Percentiles rank a stretch among this genome's conserved stretches.
Conservation (phyloP, 2,888 invertebrate genomes). For the Blera fallax region DNA sequence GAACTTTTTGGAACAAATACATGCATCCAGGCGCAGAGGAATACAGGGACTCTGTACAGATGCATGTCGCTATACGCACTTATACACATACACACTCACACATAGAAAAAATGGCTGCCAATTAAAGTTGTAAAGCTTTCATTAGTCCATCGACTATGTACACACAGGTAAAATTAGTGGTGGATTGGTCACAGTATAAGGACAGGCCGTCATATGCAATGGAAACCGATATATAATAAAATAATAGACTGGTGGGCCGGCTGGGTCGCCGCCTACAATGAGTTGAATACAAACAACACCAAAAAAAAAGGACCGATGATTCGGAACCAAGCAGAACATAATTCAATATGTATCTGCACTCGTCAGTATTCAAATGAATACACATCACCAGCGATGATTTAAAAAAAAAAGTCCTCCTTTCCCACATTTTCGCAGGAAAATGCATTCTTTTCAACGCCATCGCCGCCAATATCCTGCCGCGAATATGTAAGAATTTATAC, state of each 20-base stretch:
- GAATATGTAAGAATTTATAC: neutral
- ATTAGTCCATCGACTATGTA: neutral
- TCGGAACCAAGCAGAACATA: neutral
- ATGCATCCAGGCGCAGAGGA: too few species aligned
- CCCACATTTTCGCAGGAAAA: too few species aligned
- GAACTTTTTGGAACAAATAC: too few species aligned
- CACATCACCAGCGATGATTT: neutral
- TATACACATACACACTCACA: neutral
- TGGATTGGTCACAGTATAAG: neutral
- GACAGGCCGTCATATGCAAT: neutral
- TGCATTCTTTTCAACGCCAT: neutral
- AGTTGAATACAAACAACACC: neutral
- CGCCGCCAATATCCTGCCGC: neutral
- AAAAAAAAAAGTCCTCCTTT: too few species aligned
- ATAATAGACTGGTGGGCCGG: neutral
- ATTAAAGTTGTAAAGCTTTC: slow-evolving; percentile 10
- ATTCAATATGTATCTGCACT: neutral
- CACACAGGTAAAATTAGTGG: slow-evolving; percentile 1
- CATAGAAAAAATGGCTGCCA: slow-evolving; percentile 2
- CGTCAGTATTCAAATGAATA: neutral
- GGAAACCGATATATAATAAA: neutral
- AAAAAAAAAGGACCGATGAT: neutral
- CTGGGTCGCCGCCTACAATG: neutral
- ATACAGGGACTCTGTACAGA: too few species aligned
- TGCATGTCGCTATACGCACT: too few species aligned